These are phyloP conservation scores for Drosophila kikkawai DNA, from an alignment of 1,140 invertebrate species.

Conservation along the genomic window DNA sequence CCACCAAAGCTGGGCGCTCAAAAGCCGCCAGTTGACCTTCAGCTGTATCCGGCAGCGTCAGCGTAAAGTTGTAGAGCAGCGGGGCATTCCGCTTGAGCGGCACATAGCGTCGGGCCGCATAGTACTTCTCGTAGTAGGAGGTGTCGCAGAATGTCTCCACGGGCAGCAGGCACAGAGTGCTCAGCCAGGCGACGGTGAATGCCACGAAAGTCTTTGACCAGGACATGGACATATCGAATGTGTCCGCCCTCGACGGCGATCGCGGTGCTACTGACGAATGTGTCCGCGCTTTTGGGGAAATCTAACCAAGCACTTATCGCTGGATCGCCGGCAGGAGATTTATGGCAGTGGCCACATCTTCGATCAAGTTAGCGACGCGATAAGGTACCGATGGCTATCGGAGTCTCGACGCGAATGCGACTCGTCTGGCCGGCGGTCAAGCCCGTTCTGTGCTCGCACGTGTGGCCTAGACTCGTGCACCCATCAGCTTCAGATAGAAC, in stretches of 20 bases:
- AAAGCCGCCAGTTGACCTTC: constrained; percentile 30
- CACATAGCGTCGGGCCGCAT: constrained; percentile 71
- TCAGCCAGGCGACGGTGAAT: constrained; percentile 54
- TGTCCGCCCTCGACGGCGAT: constrained; percentile 31
- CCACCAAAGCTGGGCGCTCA: constrained; percentile 66
- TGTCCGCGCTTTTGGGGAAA: not conserved
- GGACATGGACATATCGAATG: constrained; percentile 32
- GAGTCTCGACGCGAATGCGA: constrained; percentile 10
- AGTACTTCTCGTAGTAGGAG: constrained; percentile 83
- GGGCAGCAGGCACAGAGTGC: constrained; percentile 65
- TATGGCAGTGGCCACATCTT: constrained; percentile 36
- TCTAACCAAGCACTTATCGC: constrained; percentile 28
- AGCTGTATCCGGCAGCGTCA: constrained; percentile 27
- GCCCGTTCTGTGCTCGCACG: constrained; percentile 41
- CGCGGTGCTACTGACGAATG: constrained; percentile 23
- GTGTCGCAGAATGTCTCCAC: constrained; percentile 73
- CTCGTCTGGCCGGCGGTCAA: constrained; percentile 23
- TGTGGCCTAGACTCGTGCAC: constrained; percentile 46
- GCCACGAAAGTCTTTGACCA: constrained; percentile 47
- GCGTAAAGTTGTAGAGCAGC: constrained; percentile 67
- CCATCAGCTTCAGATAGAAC: not conserved
- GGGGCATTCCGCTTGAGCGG: constrained; percentile 72
- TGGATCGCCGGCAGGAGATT: constrained; percentile 16
- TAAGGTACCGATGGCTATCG: constrained; percentile 23
- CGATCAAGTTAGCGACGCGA: constrained; percentile 21